phyloP scores from a whole-genome alignment of 1,140 invertebrate species.

The Parasteatoda tepidariorum region DNA sequence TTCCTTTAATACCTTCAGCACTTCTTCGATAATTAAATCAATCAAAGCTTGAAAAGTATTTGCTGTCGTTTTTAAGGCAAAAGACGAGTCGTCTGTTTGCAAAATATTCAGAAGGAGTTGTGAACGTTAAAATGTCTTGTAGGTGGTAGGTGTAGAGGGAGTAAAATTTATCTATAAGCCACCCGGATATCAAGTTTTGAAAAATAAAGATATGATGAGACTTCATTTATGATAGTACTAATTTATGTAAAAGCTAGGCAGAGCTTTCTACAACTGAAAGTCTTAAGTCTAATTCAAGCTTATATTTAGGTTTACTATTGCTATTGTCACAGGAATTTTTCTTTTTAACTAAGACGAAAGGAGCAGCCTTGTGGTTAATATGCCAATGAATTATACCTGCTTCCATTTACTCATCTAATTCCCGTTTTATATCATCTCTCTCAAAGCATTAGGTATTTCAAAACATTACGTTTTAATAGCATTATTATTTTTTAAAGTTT shows the following conservation, averaged over 20 bases:
- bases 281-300: not conserved
- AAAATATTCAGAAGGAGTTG: not conserved
- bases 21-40: not conserved
- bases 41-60: not conserved
- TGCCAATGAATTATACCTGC: not conserved
- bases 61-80: not conserved
- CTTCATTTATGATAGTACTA: not conserved
- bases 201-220: not conserved
- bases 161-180: not conserved
- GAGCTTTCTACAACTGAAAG: not conserved
- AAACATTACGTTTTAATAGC: not conserved
- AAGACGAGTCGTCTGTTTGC: not conserved
- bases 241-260: not conserved
- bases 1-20: not conserved
- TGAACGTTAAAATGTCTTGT: not conserved
- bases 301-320: not conserved
- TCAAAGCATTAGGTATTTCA: not conserved
- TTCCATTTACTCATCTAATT: not conserved
- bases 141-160: not conserved
- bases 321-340: not conserved
- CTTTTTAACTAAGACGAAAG: not conserved
- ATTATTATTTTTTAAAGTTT: not conserved
- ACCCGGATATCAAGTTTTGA: not conserved
- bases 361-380: not conserved
- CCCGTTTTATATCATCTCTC: not conserved